Evolutionary conservation across 2,113 vertebrate genomes (phyloP).

Genomic region (Carassius gibelio): DNA sequence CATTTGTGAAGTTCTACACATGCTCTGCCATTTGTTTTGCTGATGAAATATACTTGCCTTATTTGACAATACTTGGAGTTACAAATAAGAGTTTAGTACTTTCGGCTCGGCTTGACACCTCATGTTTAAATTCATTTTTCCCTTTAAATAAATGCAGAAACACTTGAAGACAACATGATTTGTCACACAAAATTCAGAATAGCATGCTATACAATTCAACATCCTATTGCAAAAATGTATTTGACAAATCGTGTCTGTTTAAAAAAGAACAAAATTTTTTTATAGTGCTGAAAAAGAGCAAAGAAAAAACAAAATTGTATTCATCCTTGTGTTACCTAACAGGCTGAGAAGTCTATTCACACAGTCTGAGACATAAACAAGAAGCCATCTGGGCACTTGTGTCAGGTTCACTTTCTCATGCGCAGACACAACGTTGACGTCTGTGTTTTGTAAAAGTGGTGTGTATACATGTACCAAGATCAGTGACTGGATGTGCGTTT

Average conservation of each 20-base stretch:
- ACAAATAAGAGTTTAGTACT: background rate
- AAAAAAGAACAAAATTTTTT: background rate
- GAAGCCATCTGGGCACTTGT: constrained; percentile 32
- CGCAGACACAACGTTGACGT: background rate
- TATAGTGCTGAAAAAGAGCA: background rate
- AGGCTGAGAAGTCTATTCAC: constrained; percentile 9
- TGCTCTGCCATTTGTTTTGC: background rate
- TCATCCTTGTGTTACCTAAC: constrained; percentile 13
- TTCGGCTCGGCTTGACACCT: background rate
- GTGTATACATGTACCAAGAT: background rate
- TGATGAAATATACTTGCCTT: background rate
- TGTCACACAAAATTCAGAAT: background rate
- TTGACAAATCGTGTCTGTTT: too few relatives aligned
- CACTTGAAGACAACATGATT: background rate
- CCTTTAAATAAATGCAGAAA: background rate
- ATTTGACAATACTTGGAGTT: background rate
- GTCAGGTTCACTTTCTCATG: constrained; percentile 29
- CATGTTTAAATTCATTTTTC: background rate
- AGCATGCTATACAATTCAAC: background rate
- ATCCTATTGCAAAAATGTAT: background rate
- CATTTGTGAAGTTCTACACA: background rate
- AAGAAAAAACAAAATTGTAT: background rate
- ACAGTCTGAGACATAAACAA: constrained; percentile 32
- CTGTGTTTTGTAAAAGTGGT: constrained; percentile 12
- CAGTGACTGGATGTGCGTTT: constrained; percentile 44